Evolutionary conservation across 2,888 invertebrate genomes (phyloP), one percentile per base, ranked within the genome.

Genomic region (Caenorhabditis panamensis): DNA sequence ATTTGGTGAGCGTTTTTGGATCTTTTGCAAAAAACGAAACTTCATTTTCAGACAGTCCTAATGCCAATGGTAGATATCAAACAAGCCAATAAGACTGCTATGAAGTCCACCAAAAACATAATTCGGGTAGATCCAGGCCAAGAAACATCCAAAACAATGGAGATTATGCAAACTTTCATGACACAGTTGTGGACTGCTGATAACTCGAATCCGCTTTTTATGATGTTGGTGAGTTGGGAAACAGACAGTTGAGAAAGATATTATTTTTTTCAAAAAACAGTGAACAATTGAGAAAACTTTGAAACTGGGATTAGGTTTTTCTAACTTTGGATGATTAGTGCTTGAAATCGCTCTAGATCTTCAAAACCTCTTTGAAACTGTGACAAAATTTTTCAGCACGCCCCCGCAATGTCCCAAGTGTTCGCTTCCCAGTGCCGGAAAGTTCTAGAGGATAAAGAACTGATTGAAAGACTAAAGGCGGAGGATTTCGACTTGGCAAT

Each of bases 401-500:
- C 62, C 8, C 76, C 68, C 16, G 62, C 58, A 24, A 68, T 68
- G 62, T 61, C 76, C 1, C 47, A 41, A 0, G 59, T 76, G 0
- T 68, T 68, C n/a, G 68, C 54, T 13, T 47, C 68, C 2, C 76
- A 76, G 51, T 76, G 76, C 26, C 20, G 20, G 11, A 13, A 41
- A 36, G 63, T 71, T 22, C 26, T 79, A n/a, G 51, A 77, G 16
- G 69, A 78, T n/a, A 54, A 66, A 13, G 63, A 78, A 13, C 31
- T 81, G 37, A 11, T 84, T 8, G 79, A 78, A 16, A 49, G 20
- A 18, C n/a, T 85, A 37, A 73, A 31, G 31, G 75, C 69, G 2
- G 82, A 84, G 59, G 67, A 84, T 1, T 85, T 81, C 62, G 85
- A 85, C 26, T 20, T 85, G 24, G 84, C 72, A 1, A 76, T 85